Conservation (phyloP, 2,797 vertebrate species). For the Acipenser ruthenus region DNA sequence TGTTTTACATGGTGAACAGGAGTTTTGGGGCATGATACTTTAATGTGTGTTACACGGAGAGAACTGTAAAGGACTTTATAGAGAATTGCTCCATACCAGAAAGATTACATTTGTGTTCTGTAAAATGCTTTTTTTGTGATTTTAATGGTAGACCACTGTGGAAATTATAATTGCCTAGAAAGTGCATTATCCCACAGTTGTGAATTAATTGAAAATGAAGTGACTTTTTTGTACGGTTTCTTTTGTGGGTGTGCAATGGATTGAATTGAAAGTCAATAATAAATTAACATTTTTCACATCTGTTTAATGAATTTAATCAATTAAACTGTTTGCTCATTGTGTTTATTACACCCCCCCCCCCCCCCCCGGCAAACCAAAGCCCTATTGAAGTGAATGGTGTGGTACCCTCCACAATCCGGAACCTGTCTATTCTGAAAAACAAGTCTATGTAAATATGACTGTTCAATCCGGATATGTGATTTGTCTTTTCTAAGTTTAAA, state of each 20-base stretch:
- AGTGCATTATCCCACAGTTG: background rate
- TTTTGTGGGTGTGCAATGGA: slow-evolving; percentile 1
- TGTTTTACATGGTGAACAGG: background rate
- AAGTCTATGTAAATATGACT: too few relatives aligned
- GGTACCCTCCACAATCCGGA: too few relatives aligned
- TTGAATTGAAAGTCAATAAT: slow-evolving; percentile 16
- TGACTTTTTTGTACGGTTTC: background rate
- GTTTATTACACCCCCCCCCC: too few relatives aligned
- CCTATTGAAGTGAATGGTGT: too few relatives aligned
- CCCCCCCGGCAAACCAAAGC: too few relatives aligned
- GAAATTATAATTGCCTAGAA: background rate
- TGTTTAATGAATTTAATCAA: too few relatives aligned
- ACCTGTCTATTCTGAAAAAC: too few relatives aligned
- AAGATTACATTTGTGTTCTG: background rate
- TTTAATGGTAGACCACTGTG: background rate
- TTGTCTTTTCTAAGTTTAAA: too few relatives aligned
- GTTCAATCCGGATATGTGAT: too few relatives aligned
- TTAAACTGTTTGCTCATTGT: too few relatives aligned
- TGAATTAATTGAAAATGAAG: background rate
- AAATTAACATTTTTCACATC: slow-evolving; percentile 6
- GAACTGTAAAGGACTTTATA: background rate
- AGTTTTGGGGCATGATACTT: background rate
- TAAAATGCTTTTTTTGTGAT: too few relatives aligned
- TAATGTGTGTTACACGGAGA: background rate
- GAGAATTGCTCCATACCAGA: background rate